Conservation (phyloP, 2,113 vertebrate genomes). For the Archilochus colubris region DNA sequence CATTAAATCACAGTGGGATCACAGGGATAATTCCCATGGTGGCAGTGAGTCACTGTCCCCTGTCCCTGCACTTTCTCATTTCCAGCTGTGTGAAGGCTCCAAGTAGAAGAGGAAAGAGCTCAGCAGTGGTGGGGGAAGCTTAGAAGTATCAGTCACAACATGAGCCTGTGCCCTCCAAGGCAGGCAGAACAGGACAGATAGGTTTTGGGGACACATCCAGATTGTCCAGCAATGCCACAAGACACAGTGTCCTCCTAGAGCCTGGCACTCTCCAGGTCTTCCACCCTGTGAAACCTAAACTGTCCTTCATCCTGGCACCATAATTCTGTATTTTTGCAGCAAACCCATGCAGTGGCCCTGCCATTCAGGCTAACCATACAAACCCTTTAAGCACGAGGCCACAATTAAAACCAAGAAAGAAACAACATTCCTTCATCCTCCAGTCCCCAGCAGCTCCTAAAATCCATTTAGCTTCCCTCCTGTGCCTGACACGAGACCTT, state of each 20-base stretch:
- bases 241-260: background rate
- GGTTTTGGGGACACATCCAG: background rate
- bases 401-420: background rate
- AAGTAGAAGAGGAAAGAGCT: background rate
- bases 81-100: background rate
- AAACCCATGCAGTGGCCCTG: background rate
- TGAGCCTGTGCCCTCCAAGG: background rate
- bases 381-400: background rate
- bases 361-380: background rate
- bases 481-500: background rate
- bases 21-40: background rate
- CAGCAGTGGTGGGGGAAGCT: background rate
- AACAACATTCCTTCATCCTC: background rate
- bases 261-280: background rate
- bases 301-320: rapidly evolving
- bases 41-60: background rate
- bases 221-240: background rate
- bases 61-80: background rate
- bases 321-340: background rate
- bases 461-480: background rate
- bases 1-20: background rate
- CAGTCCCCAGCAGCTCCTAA: background rate
- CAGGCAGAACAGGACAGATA: background rate
- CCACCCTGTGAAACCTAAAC: background rate
- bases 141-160: background rate